Percentiles rank a stretch among this genome's conserved stretches.
Conservation (phyloP, 2,888 invertebrate species). For the Heliconius hortense region DNA sequence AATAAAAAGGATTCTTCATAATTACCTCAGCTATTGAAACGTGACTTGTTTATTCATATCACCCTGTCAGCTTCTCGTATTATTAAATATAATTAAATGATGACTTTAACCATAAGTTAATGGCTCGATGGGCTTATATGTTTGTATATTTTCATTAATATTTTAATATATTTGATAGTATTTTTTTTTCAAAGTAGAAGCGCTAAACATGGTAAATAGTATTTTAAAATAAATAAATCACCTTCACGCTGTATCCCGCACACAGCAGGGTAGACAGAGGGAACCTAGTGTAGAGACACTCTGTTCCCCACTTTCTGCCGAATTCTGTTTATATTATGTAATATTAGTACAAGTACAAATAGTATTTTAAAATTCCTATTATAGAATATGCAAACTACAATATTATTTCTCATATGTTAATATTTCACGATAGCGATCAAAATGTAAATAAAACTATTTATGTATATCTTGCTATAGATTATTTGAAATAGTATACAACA, state of each 20-base stretch:
- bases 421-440: neutral
- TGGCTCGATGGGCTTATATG: conserved; percentile 22
- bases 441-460: neutral
- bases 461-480: neutral
- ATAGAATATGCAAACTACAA: neutral
- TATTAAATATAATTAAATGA: conserved; percentile 39
- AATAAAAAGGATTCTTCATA: conserved; percentile 21
- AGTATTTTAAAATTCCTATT: neutral
- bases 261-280: no score
- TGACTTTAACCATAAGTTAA: conserved; percentile 21
- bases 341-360: no score
- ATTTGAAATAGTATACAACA: neutral
- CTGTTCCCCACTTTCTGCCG: no score
- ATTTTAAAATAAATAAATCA: no score
- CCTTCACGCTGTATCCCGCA: no score
- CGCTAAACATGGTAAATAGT: no score
- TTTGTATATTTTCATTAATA: conserved; percentile 48
- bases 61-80: conserved; percentile 20
- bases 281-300: no score
- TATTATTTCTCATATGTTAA: neutral
- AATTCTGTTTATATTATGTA: no score
- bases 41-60: conserved; percentile 32
- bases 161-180: neutral
- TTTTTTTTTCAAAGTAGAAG: neutral
- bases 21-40: conserved; percentile 29